Conservation (phyloP, 2,113 vertebrate species). For the Ptychochromis oligacanthus region DNA sequence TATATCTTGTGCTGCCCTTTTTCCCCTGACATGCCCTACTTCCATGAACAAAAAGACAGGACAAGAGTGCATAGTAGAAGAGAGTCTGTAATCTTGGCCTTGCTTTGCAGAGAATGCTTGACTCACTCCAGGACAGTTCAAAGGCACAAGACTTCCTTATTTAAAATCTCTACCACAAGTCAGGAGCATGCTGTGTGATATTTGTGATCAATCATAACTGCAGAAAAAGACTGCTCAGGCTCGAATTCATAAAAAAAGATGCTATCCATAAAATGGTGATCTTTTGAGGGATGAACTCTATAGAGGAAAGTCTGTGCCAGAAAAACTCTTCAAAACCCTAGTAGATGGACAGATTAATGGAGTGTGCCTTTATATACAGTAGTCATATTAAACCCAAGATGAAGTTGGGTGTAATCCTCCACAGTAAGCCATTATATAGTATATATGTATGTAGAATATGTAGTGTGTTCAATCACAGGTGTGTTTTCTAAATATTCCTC, state of each 20-base stretch:
- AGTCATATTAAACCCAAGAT: conserved; percentile 43
- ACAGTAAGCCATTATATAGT: not conserved
- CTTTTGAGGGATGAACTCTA: conserved; percentile 68
- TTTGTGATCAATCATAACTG: conserved; percentile 72
- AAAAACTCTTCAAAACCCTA: conserved; percentile 53
- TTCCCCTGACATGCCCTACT: conserved; percentile 54
- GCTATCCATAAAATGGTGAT: conserved; percentile 63
- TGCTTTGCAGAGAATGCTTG: conserved; percentile 42
- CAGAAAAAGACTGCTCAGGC: conserved; percentile 58
- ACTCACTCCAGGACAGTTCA: conserved; percentile 51
- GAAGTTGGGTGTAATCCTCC: conserved; percentile 48
- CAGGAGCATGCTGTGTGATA: conserved; percentile 61
- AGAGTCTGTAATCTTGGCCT: conserved; percentile 43
- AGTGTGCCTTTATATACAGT: conserved; percentile 46
- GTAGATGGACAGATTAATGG: conserved; percentile 52
- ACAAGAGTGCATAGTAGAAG: conserved; percentile 39
- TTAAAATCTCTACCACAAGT: conserved; percentile 58
- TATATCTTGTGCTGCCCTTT: conserved; percentile 23
- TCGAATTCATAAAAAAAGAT: conserved; percentile 72
- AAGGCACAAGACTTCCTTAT: conserved; percentile 46
- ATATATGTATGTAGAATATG: not conserved
- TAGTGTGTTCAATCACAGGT: not conserved
- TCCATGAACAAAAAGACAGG: conserved; percentile 56
- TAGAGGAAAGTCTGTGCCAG: conserved; percentile 47
- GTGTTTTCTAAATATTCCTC: not conserved